Percentiles rank a stretch among this genome's conserved stretches.
These are phyloP conservation scores for Lycocorax pyrrhopterus DNA, from an alignment of 2,113 vertebrate species.

Conservation along the genomic window DNA sequence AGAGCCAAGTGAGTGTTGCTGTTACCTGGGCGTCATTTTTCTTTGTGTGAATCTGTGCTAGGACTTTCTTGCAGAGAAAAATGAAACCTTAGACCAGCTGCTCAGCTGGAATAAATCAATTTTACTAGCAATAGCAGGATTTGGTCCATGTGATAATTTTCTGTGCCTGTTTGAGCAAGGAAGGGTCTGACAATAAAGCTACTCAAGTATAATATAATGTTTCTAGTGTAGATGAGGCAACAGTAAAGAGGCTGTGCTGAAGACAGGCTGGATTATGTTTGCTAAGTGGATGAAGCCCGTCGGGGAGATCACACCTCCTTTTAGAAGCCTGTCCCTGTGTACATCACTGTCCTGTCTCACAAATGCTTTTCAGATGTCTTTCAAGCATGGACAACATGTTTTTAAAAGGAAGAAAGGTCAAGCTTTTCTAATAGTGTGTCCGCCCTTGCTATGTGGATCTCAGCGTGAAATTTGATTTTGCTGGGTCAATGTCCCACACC, in stretches of 20 bases:
- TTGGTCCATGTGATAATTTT: background rate
- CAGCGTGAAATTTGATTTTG: background rate
- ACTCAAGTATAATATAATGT: background rate
- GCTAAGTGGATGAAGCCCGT: background rate
- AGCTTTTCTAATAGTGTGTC: background rate
- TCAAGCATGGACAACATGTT: background rate
- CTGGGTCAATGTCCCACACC: background rate
- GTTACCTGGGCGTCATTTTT: background rate
- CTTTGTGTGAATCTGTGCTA: background rate
- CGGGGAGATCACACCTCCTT: background rate
- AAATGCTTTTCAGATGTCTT: conserved; percentile 1
- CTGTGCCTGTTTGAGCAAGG: background rate
- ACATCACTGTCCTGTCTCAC: background rate
- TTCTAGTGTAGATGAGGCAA: background rate
- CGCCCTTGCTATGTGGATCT: background rate
- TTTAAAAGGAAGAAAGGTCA: background rate
- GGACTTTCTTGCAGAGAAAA: background rate
- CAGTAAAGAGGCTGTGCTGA: background rate
- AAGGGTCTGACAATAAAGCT: background rate
- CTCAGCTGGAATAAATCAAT: background rate
- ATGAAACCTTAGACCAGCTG: background rate
- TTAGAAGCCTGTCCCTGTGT: background rate
- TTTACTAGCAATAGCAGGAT: background rate
- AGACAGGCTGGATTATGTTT: background rate
- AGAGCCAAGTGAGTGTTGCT: background rate